A percentile compares a stretch with the other conserved stretches of the same genome.
Conservation (phyloP, 2,888 invertebrate genomes). For the Eupithecia vulgata region DNA sequence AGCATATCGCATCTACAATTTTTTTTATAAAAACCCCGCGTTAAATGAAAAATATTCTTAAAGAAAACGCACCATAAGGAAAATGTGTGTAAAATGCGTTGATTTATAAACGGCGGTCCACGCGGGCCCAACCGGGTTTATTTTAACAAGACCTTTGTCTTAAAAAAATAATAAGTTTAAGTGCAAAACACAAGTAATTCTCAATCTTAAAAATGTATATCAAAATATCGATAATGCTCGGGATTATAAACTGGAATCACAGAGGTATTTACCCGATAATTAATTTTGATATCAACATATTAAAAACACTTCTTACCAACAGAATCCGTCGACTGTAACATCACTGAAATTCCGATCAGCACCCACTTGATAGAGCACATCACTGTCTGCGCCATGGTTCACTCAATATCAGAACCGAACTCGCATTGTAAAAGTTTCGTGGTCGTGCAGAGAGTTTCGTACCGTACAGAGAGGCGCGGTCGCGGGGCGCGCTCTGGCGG, state of each 20-base stretch:
- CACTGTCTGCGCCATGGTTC: constrained; percentile 60
- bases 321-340: constrained; percentile 75
- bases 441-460: neutral
- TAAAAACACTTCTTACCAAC: constrained; percentile 65
- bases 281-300: neutral
- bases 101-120: neutral
- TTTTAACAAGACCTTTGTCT: neutral
- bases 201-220: neutral
- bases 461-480: neutral
- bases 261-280: neutral
- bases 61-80: neutral
- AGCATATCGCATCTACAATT: neutral
- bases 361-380: constrained; percentile 63
- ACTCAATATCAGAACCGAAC: constrained; percentile 22
- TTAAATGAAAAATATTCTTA: neutral
- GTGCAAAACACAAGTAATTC: neutral
- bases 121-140: neutral
- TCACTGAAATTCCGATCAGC: constrained; percentile 77
- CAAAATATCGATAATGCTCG: neutral
- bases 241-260: neutral
- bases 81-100: neutral
- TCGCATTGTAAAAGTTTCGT: constrained; percentile 41
- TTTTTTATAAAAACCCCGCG: neutral
- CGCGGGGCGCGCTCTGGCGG: neutral
- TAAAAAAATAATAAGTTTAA: neutral